These are phyloP conservation scores for Acleris cristana DNA, from an alignment of 2,888 invertebrate species.

Conservation along the genomic window DNA sequence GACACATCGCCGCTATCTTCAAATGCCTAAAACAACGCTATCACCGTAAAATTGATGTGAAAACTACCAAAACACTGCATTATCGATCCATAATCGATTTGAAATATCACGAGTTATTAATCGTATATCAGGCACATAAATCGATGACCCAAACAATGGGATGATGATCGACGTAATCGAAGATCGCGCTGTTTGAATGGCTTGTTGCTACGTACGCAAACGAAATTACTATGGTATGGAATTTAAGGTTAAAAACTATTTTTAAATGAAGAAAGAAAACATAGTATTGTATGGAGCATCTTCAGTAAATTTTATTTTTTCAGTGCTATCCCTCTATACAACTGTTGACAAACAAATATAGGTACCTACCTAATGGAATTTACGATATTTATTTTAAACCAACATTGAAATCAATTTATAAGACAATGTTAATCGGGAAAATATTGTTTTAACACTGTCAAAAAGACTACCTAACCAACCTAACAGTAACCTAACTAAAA, in stretches of 20 bases:
- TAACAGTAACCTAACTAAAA: not conserved
- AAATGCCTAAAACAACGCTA: constrained; percentile 33
- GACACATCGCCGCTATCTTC: constrained; percentile 17
- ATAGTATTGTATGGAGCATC: not conserved
- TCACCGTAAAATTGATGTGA: constrained; percentile 34
- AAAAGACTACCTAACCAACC: too few relatives aligned
- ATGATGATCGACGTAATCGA: constrained; percentile 47
- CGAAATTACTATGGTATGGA: constrained; percentile 43
- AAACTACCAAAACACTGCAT: constrained; percentile 30
- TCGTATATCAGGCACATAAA: constrained; percentile 46
- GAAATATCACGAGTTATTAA: constrained; percentile 43
- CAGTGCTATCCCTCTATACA: too few relatives aligned
- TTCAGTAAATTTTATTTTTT: not conserved
- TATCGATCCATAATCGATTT: constrained; percentile 37
- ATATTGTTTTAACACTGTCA: too few relatives aligned
- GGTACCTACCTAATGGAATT: too few relatives aligned
- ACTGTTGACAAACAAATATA: too few relatives aligned
- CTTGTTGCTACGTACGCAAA: constrained; percentile 41
- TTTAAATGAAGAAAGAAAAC: not conserved
- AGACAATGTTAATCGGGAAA: too few relatives aligned
- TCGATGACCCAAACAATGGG: constrained; percentile 57
- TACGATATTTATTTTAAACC: too few relatives aligned
- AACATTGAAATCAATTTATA: too few relatives aligned
- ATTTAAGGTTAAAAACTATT: constrained; percentile 41
- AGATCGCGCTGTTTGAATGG: constrained; percentile 40